Evolutionary conservation across 2,888 invertebrate species (phyloP).

Genomic region (Axea sp.): DNA sequence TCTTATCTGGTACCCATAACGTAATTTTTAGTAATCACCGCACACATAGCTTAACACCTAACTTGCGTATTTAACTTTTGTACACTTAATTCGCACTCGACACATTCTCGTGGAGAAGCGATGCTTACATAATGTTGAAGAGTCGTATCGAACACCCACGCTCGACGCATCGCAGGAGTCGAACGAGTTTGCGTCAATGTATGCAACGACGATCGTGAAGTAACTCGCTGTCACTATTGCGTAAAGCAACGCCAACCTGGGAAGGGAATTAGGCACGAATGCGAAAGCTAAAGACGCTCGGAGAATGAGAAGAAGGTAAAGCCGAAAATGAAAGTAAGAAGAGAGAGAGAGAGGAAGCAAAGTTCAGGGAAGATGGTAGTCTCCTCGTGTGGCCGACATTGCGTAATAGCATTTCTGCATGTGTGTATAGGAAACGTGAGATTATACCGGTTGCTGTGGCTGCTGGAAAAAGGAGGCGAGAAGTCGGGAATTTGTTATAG

Average conservation of each 20-base stretch:
- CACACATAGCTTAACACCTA: constrained; percentile 4
- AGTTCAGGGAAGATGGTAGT: constrained; percentile 54
- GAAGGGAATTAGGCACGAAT: constrained; percentile 57
- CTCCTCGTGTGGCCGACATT: constrained; percentile 55
- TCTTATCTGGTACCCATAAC: too few relatives aligned
- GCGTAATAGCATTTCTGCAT: constrained; percentile 67
- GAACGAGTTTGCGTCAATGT: constrained; percentile 54
- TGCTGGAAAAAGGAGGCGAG: constrained; percentile 57
- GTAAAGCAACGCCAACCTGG: constrained; percentile 59
- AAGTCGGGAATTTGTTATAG: constrained; percentile 68
- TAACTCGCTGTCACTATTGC: constrained; percentile 67
- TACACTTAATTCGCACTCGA: constrained; percentile 41
- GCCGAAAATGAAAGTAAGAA: constrained; percentile 55
- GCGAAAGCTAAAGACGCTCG: constrained; percentile 45
- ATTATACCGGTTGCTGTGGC: constrained; percentile 60
- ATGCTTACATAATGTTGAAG: constrained; percentile 48
- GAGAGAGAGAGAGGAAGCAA: constrained; percentile 53
- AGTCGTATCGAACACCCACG: constrained; percentile 60
- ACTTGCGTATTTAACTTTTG: constrained; percentile 53
- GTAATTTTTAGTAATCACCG: too few relatives aligned
- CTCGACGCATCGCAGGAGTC: constrained; percentile 55
- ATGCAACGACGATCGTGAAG: constrained; percentile 65
- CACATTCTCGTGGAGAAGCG: constrained; percentile 36
- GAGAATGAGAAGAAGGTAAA: constrained; percentile 53
- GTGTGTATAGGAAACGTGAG: constrained; percentile 64